Conservation (phyloP, 2,113 vertebrate genomes). For the Eretmochelys imbricata region DNA sequence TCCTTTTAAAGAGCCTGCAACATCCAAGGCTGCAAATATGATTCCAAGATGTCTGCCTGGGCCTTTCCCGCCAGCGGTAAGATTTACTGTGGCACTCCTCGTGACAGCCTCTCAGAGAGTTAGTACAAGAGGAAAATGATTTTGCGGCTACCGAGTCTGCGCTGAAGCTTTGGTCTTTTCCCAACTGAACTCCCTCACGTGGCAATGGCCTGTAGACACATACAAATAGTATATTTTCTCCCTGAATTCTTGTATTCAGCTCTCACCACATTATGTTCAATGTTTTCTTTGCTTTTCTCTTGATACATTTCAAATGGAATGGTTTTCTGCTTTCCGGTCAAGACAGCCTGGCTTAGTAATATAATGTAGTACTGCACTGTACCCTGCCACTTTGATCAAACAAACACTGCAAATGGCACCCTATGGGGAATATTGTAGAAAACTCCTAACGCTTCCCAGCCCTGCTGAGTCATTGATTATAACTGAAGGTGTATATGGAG, state of each 20-base stretch:
- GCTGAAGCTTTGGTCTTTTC: neutral
- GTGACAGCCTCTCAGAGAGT: neutral
- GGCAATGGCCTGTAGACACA: neutral
- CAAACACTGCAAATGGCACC: accelerated
- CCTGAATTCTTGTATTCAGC: too few species aligned
- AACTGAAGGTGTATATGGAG: neutral
- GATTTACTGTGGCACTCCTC: neutral
- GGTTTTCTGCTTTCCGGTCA: neutral
- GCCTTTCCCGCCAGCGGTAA: accelerated
- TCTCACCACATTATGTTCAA: accelerated
- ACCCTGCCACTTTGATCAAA: accelerated
- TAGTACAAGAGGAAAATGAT: neutral
- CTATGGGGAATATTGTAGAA: neutral
- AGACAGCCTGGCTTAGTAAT: neutral
- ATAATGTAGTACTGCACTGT: neutral
- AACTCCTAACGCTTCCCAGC: neutral
- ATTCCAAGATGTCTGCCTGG: neutral
- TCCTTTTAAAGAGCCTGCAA: neutral
- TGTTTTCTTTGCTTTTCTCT: neutral
- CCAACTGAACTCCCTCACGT: neutral
- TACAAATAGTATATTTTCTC: accelerated
- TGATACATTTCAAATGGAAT: neutral
- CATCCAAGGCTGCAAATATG: accelerated
- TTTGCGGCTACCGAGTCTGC: neutral
- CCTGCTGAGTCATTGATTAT: accelerated